Base-by-base conservation (phyloP, 2,113 vertebrate species). In the Vidua chalybeata region DNA sequence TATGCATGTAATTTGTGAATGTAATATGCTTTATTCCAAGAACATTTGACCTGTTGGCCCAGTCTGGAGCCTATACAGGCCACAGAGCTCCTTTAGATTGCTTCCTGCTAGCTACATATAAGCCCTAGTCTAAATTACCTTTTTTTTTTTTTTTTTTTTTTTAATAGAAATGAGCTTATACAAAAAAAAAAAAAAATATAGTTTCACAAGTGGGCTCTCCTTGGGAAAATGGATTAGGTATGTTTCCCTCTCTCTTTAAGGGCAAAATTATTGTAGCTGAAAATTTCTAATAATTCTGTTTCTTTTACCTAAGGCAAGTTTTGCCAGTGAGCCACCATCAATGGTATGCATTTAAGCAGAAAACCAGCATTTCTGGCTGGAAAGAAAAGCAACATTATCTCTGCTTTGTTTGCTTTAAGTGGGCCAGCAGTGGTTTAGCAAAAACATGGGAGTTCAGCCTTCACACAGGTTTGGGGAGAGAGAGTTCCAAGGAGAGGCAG, bases 331-430 rank as follows among this genome's bases (percentile, higher is more conserved):
- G 64, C 83, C 67, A 81, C 54, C 94, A 95, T 94, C 94, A 96
- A 95, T 96, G 81, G 89, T 91, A 93, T 86, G 75, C 56, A 81
- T 97, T 97, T 97, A 93, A 94, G 58, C 68, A 95, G 88, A 94
- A 97, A 97, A 91, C 83, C 87, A 86, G 68, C 77, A 94, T 97
- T 97, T 96, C 94, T 97, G 85, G 90, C 75, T 97, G 93, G 76
- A 93, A 97, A 96, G 92, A 93, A 97, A 97, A 97, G 85, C 93
- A 84, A 33, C 20, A 90, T 95, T 96, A 95, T 97, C 93, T 95
- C 43, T 69, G 51, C 87, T 87, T 64, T 86, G 66, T 95, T 96
- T 96, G 74, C 75, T 93, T 96, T 94, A 62, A 82, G 74, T 91
- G 91, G 69, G 95, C 35, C 26, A 66, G 85, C 75, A 91, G 23